These are phyloP conservation scores for Automeris io DNA, from an alignment of 2,888 invertebrate species.

Conservation along the genomic window DNA sequence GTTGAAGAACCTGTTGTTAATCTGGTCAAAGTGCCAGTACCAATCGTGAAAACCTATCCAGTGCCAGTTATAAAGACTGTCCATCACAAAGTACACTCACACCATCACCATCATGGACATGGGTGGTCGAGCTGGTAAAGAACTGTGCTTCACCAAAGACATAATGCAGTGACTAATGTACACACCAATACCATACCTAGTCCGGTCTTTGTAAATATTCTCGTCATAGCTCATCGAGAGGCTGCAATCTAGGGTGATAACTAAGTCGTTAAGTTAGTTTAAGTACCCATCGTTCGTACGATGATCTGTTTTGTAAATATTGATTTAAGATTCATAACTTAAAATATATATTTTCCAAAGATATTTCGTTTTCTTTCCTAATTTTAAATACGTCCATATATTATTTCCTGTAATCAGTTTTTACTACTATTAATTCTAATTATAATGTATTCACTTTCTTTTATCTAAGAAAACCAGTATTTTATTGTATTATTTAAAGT, in stretches of 20 bases:
- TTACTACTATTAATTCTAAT: too few relatives aligned
- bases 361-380: too few relatives aligned
- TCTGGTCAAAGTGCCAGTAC: conserved; percentile 63
- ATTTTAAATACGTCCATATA: too few relatives aligned
- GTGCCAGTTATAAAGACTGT: conserved; percentile 65
- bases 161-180: conserved; percentile 22
- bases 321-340: conserved; percentile 56
- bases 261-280: conserved; percentile 69
- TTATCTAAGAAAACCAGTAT: too few relatives aligned
- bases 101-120: conserved; percentile 28
- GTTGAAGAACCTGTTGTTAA: conserved; percentile 75
- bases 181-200: conserved; percentile 37
- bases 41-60: conserved; percentile 57
- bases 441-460: too few relatives aligned
- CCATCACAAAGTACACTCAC: conserved; percentile 53
- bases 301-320: conserved; percentile 56
- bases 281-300: conserved; percentile 44
- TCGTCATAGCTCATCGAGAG: conserved; percentile 68
- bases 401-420: too few relatives aligned
- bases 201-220: conserved; percentile 63
- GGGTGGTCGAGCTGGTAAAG: conserved; percentile 35
- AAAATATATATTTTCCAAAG: conserved; percentile 58
- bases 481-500: too few relatives aligned
- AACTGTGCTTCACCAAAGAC: conserved; percentile 8
- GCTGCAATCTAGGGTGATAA: conserved; percentile 73